A percentile compares a stretch with the other conserved stretches of the same genome.
phyloP scores from a whole-genome alignment of 64 coral and sea anemone species.

The Pachyseris speciosa region DNA sequence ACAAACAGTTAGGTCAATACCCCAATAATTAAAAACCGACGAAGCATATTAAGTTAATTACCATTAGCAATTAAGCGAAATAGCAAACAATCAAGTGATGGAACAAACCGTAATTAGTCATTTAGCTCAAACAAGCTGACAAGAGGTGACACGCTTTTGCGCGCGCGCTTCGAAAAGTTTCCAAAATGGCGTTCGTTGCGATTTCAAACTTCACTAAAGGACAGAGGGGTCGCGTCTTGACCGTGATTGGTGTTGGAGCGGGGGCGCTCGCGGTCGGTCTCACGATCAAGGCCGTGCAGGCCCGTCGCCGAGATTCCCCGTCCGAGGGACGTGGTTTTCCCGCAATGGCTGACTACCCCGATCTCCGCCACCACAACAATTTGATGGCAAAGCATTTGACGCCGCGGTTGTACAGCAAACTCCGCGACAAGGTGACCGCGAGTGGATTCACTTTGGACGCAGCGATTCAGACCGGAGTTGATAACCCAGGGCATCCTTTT shows the following conservation, averaged over 20 bases:
- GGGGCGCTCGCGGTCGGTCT: slow-evolving; percentile 45
- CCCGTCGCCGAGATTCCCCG: background rate
- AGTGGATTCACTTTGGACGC: slow-evolving; percentile 85
- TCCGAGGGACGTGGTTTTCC: slow-evolving; percentile 69
- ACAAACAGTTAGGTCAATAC: background rate
- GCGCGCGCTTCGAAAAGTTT: background rate
- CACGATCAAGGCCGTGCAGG: slow-evolving; percentile 27
- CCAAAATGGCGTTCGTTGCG: slow-evolving; percentile 71
- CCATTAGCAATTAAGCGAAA: background rate
- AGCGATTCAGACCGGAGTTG: slow-evolving; percentile 91
- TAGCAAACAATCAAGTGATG: slow-evolving; percentile 1
- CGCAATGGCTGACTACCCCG: slow-evolving; percentile 91
- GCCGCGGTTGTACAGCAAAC: slow-evolving; percentile 87
- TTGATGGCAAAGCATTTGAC: slow-evolving; percentile 94
- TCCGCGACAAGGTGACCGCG: slow-evolving; percentile 71
- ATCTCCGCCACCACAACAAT: slow-evolving; percentile 86
- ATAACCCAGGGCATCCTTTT: slow-evolving; percentile 97
- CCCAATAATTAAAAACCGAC: background rate
- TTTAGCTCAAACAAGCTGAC: background rate
- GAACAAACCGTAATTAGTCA: slow-evolving; percentile 8
- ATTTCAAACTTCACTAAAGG: slow-evolving; percentile 37
- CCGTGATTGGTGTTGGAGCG: slow-evolving; percentile 60
- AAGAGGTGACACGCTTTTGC: background rate
- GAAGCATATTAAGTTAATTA: background rate
- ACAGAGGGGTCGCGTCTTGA: slow-evolving; percentile 11